phyloP scores from a whole-genome alignment of 2,888 invertebrate species.

The Orthonevra nobilis region DNA sequence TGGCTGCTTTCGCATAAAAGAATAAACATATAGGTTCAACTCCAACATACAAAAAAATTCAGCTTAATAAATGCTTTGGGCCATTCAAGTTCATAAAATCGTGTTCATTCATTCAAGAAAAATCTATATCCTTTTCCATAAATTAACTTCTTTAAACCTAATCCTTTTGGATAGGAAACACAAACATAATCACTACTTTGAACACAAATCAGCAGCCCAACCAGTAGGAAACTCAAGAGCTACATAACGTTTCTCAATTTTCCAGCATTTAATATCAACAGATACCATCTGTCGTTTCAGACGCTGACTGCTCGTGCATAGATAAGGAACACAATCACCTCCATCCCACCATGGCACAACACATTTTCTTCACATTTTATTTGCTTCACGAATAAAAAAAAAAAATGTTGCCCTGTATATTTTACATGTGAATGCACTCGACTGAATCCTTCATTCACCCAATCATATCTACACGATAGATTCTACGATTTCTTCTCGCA shows the following conservation, averaged over 20 bases:
- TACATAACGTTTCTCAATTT: neutral
- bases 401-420: slow-evolving; percentile 26
- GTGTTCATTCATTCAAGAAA: too few relatives aligned
- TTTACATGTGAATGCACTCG: slow-evolving; percentile 29
- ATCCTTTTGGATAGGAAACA: neutral
- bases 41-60: too few relatives aligned
- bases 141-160: too few relatives aligned
- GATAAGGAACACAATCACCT: slow-evolving; percentile 3
- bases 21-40: too few relatives aligned
- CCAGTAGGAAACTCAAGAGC: neutral
- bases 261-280: neutral
- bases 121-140: too few relatives aligned
- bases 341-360: neutral
- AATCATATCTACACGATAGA: neutral
- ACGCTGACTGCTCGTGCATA: neutral
- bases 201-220: slow-evolving; percentile 1
- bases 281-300: slow-evolving; percentile 15
- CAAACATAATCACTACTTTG: neutral
- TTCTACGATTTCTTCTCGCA: neutral
- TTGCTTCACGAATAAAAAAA: too few relatives aligned
- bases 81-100: too few relatives aligned
- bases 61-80: too few relatives aligned
- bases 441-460: slow-evolving; percentile 10
- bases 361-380: slow-evolving; percentile 3
- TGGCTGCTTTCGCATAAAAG: too few relatives aligned